Percentiles rank a stretch among this genome's conserved stretches.
Evolutionary conservation across 1,140 invertebrate species (phyloP).

Genomic region (Phymastichus coffea): DNA sequence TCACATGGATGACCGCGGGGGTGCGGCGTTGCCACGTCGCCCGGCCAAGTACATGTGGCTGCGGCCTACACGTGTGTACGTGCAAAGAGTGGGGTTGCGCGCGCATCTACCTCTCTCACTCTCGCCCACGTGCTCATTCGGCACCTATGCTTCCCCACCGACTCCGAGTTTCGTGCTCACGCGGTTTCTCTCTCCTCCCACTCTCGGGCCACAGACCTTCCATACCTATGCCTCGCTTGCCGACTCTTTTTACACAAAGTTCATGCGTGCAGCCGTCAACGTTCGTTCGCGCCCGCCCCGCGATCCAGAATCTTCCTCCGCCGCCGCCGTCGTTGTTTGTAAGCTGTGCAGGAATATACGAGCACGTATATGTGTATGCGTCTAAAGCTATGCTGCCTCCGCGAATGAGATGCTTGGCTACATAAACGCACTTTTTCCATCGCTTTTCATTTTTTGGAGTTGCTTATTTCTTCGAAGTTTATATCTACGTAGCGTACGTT

Average conservation of each 20-base stretch:
- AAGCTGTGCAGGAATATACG: too few species aligned
- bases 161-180: background rate
- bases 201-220: background rate
- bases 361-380: too few species aligned
- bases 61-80: background rate
- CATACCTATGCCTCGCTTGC: background rate
- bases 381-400: too few species aligned
- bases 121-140: background rate
- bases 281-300: too few species aligned
- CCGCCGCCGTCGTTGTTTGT: too few species aligned
- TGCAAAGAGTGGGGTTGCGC: background rate
- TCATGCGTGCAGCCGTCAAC: background rate
- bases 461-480: too few species aligned
- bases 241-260: background rate
- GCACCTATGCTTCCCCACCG: background rate
- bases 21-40: conserved; percentile 19
- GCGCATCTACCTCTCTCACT: background rate
- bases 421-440: too few species aligned
- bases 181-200: background rate
- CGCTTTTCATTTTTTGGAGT: too few species aligned
- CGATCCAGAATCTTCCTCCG: too few species aligned
- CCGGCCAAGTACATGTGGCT: background rate
- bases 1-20: conserved; percentile 48
- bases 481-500: too few species aligned
- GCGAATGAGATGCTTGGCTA: too few species aligned